These are phyloP conservation scores for Lithobates sylvaticus DNA, from an alignment of 2,797 vertebrate species.

Conservation along the genomic window DNA sequence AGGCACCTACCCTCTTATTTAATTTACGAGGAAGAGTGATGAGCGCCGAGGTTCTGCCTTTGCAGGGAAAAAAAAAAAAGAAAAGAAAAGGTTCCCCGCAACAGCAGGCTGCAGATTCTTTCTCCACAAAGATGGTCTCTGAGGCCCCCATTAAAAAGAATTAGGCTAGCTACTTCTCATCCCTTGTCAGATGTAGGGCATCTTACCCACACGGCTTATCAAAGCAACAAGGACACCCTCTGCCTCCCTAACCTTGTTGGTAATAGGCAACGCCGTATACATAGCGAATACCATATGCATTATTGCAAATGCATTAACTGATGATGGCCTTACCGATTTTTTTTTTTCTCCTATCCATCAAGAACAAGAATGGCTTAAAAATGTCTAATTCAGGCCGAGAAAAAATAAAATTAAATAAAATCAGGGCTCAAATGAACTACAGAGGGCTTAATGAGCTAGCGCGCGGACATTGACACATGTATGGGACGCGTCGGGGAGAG, in stretches of 20 bases:
- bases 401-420: constrained; percentile 66
- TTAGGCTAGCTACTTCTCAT: constrained; percentile 62
- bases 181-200: constrained; percentile 63
- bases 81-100: constrained; percentile 40
- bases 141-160: constrained; percentile 68
- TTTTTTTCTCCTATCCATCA: constrained; percentile 40
- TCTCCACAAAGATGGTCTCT: constrained; percentile 59
- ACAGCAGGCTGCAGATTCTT: constrained; percentile 43
- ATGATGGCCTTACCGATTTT: constrained; percentile 12
- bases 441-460: constrained; percentile 82
- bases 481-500: constrained; percentile 74
- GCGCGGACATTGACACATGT: constrained; percentile 80
- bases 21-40: constrained; percentile 50
- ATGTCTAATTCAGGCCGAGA: constrained; percentile 62
- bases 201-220: constrained; percentile 61
- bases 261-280: constrained; percentile 28
- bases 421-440: constrained; percentile 78
- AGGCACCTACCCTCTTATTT: constrained; percentile 58
- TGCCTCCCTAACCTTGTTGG: constrained; percentile 63
- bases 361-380: constrained; percentile 64
- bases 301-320: constrained; percentile 53
- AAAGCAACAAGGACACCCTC: constrained; percentile 59
- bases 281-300: constrained; percentile 54
- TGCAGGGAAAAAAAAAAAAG: background rate
- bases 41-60: constrained; percentile 21